phyloP scores from a whole-genome alignment of 2,888 invertebrate genomes.

The Pristionchus japonicus region DNA sequence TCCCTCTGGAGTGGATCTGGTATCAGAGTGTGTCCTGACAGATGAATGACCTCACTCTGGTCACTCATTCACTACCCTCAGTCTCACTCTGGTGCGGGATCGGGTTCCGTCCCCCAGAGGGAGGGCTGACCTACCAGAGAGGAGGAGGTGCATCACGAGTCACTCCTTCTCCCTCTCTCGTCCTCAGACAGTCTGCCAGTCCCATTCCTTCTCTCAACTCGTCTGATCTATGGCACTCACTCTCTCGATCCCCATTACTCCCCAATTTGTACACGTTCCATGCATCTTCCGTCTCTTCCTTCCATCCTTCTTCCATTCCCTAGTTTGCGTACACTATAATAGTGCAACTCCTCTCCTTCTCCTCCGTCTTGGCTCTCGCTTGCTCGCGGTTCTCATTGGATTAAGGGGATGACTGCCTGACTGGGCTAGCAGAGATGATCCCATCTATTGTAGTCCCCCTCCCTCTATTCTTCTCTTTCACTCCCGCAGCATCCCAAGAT shows the following conservation, averaged over 20 bases:
- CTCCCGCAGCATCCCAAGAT: background rate
- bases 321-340: slow-evolving; percentile 19
- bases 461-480: background rate
- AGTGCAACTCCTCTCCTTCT: background rate
- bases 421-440: background rate
- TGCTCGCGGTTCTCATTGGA: slow-evolving; percentile 26
- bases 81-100: background rate
- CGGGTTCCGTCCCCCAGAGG: background rate
- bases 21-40: background rate
- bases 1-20: background rate
- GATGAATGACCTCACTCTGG: background rate
- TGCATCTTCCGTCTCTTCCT: background rate
- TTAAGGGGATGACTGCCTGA: slow-evolving; percentile 11
- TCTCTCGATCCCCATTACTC: background rate
- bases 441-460: background rate
- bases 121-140: background rate
- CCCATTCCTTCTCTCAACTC: background rate
- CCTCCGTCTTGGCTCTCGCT: background rate
- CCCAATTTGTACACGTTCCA: background rate
- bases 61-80: background rate
- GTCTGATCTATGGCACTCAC: background rate
- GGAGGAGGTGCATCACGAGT: background rate
- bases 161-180: background rate
- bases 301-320: background rate
- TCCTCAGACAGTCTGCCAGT: background rate